Base-by-base conservation (phyloP, 2,113 vertebrate species). In the Anser brachyrhynchus region DNA sequence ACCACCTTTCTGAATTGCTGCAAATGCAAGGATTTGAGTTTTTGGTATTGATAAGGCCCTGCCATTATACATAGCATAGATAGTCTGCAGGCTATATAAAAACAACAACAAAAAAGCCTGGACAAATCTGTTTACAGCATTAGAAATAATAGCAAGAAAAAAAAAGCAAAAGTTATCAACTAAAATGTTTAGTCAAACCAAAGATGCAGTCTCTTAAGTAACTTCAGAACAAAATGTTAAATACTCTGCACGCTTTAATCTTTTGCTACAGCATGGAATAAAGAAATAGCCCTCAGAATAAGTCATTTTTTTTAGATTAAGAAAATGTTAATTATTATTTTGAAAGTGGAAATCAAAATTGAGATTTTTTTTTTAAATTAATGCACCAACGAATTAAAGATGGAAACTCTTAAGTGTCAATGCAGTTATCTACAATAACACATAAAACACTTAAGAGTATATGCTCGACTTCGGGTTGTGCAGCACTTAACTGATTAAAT, bases 21-120 rank as follows among this genome's bases (percentile, higher is more conserved):
- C 26, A 44, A 89, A 58, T 4, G 23, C 17, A 55, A 44, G 10
- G 6, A 19, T 43, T 58, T 7, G 8, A 77, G 86, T 19, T 13
- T 37, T 51, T 66, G n/a, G 41, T 25, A 75, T 14, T 52, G 55
- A 0, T 0, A 35, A 81, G 6, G 4, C 6, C 29, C 44, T 76
- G 66, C 0, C 0, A 9, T 28, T 23, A 41, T 4, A 54, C 11
- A 31, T 8, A 44, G 16, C 31, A 46, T 28, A 46, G 59, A 21
- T 9, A 69, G 31, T 23, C 41, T 74, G 67, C 37, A 66, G 46
- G 21, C 41, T 64, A 39, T 29, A 82, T 61, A 52, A n/a, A n/a
- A 52, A 29, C 6, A 20, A 18, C 78, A 64, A 18, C 75, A 64
- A 67, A 15, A 37, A 41, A 35, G 46, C 26, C 5, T n/a, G 12